Conservation (phyloP, 2,888 invertebrate genomes). For the Electrophaes corylata region DNA sequence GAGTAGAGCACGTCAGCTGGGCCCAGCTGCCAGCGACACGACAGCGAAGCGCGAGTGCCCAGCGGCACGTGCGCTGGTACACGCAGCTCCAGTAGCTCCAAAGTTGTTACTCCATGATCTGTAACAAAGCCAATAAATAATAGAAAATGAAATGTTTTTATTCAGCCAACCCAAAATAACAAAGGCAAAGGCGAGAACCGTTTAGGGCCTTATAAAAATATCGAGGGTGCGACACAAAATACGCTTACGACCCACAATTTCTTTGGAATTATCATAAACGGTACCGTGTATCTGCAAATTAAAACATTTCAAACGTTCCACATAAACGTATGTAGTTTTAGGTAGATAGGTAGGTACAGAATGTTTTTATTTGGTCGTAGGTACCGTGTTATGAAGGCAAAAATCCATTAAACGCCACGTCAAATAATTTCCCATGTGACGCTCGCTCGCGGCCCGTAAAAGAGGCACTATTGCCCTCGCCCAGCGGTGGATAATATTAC, state of each 20-base stretch:
- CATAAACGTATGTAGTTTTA: constrained; percentile 51
- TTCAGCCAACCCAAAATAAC: constrained; percentile 32
- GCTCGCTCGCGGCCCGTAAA: constrained; percentile 82
- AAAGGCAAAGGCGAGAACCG: constrained; percentile 35
- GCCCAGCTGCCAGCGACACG: constrained; percentile 91
- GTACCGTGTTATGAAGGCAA: constrained; percentile 83
- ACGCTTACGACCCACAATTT: constrained; percentile 33
- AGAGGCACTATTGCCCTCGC: constrained; percentile 82
- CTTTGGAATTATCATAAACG: constrained; percentile 32
- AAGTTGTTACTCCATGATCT: constrained; percentile 68
- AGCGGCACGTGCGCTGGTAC: constrained; percentile 93
- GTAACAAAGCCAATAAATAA: constrained; percentile 32
- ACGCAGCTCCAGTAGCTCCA: constrained; percentile 90
- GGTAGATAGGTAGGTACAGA: constrained; percentile 47
- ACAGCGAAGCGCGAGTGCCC: constrained; percentile 89
- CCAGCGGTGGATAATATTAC: constrained; percentile 82
- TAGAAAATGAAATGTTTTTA: constrained; percentile 27
- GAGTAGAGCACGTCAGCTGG: constrained; percentile 93
- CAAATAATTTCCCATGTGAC: constrained; percentile 85
- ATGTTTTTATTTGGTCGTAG: constrained; percentile 78
- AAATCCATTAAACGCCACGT: constrained; percentile 84
- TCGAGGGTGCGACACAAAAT: constrained; percentile 33
- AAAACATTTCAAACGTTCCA: constrained; percentile 44
- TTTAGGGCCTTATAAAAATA: constrained; percentile 40
- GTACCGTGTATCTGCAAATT: constrained; percentile 31